These are phyloP conservation scores for Neopelma chrysocephalum DNA, from an alignment of 2,797 vertebrate species.

Conservation along the genomic window DNA sequence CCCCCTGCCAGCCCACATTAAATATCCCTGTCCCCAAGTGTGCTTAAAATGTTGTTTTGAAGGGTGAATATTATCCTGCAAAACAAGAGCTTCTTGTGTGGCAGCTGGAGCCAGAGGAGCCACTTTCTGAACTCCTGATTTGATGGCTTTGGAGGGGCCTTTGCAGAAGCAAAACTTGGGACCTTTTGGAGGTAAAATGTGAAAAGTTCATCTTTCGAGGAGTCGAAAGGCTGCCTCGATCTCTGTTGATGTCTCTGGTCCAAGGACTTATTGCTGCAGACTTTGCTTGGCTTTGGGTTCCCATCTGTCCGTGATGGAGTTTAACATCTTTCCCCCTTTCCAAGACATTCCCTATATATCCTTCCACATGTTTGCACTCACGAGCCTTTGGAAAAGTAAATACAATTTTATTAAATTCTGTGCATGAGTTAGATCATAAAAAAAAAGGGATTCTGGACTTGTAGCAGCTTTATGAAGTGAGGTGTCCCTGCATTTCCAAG, in stretches of 20 bases:
- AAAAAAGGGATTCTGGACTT: neutral
- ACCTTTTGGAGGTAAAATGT: neutral
- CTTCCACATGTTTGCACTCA: neutral
- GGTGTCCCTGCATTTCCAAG: neutral
- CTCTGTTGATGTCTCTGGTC: neutral
- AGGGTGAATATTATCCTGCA: neutral
- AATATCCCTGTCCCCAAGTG: accelerated
- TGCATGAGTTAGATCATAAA: slow-evolving; percentile 22
- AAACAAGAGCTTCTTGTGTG: accelerated
- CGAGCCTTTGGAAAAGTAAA: slow-evolving; percentile 15
- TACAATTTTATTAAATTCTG: slow-evolving; percentile 37
- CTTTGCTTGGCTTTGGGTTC: neutral
- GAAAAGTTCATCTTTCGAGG: neutral
- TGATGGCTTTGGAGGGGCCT: neutral
- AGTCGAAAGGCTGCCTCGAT: neutral
- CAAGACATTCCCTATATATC: neutral
- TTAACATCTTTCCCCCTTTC: neutral
- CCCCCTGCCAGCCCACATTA: neutral
- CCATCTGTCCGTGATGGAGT: neutral
- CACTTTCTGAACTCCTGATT: neutral
- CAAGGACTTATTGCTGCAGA: neutral
- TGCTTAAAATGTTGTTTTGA: neutral
- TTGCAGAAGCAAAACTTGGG: neutral
- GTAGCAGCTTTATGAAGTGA: slow-evolving; percentile 50
- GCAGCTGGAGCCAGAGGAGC: neutral